Conservation (phyloP, 2,888 invertebrate genomes). For the Chamaedrilus cognettii region DNA sequence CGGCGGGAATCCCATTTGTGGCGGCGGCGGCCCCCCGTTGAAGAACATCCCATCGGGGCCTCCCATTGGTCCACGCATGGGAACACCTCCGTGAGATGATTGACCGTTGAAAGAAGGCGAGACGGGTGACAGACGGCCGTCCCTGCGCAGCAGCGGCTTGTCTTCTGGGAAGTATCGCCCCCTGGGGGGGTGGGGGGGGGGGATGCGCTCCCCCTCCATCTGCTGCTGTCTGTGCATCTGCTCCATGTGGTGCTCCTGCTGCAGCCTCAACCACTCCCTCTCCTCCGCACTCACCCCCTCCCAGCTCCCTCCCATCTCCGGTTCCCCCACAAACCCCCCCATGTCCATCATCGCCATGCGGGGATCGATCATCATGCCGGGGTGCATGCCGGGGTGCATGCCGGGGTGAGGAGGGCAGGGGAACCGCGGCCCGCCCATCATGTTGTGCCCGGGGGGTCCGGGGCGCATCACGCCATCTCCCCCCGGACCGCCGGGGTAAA, state of each 20-base stretch:
- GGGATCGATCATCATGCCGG: slow-evolving; percentile 57
- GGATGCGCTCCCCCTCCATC: slow-evolving; percentile 38
- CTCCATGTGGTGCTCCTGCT: slow-evolving; percentile 70
- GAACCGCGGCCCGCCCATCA: slow-evolving; percentile 22
- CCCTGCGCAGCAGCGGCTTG: slow-evolving; percentile 21
- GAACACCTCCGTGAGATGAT: slow-evolving; percentile 20
- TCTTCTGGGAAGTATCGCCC: slow-evolving; percentile 11
- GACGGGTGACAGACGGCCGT: slow-evolving; percentile 49
- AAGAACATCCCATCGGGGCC: slow-evolving; percentile 28
- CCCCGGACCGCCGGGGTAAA: slow-evolving; percentile 4
- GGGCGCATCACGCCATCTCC: slow-evolving; percentile 12
- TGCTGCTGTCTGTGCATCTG: slow-evolving; percentile 45
- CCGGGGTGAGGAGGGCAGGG: slow-evolving; percentile 41
- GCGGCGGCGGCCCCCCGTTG: slow-evolving; percentile 28
- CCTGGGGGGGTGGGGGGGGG: slow-evolving; percentile 42
- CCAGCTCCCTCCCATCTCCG: slow-evolving; percentile 46
- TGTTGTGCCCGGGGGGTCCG: slow-evolving; percentile 20
- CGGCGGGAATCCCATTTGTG: slow-evolving; percentile 29
- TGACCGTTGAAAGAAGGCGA: slow-evolving; percentile 45
- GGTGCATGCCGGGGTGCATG: slow-evolving; percentile 33
- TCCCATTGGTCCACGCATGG: slow-evolving; percentile 27
- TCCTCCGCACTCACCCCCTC: slow-evolving; percentile 64
- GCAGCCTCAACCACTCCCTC: slow-evolving; percentile 89
- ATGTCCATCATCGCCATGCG: slow-evolving; percentile 54
- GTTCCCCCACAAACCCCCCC: slow-evolving; percentile 18